A percentile compares a stretch with the other conserved stretches of the same genome.
Conservation (phyloP, 2,888 invertebrate genomes). For the Conchocele bisecta region DNA sequence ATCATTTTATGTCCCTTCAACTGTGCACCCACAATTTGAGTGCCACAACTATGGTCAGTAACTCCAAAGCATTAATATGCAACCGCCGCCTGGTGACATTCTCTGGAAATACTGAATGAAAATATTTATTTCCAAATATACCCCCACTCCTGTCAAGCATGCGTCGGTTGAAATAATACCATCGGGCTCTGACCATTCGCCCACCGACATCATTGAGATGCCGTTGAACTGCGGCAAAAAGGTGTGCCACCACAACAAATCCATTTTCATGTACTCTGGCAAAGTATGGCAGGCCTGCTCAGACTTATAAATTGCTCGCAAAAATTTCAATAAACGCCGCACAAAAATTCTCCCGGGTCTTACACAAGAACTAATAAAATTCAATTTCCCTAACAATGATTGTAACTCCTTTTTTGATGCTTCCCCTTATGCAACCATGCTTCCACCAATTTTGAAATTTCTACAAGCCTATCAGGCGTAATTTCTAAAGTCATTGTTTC, state of each 20-base stretch:
- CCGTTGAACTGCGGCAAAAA: slow-evolving; percentile 34
- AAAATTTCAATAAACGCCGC: background rate
- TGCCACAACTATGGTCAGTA: background rate
- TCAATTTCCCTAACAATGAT: background rate
- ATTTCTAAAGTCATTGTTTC: background rate
- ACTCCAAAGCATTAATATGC: background rate
- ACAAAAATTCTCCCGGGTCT: background rate
- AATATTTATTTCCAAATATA: slow-evolving; percentile 10
- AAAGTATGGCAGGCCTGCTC: background rate
- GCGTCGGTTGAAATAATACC: slow-evolving; percentile 21
- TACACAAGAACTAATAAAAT: background rate
- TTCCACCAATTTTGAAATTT: background rate
- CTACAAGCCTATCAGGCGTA: background rate
- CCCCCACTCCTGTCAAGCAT: slow-evolving; percentile 26
- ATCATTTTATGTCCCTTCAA: background rate
- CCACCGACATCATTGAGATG: slow-evolving; percentile 19
- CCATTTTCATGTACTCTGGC: slow-evolving; percentile 9
- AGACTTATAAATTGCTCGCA: background rate
- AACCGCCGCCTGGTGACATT: background rate
- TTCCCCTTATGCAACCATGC: background rate
- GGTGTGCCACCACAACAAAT: slow-evolving; percentile 27
- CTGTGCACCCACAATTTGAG: background rate
- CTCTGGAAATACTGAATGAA: slow-evolving; percentile 10
- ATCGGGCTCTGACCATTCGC: slow-evolving; percentile 32
- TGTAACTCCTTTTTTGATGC: background rate